These are phyloP conservation scores for Anolis sagrei DNA, from an alignment of 2,113 vertebrate species.

Conservation along the genomic window DNA sequence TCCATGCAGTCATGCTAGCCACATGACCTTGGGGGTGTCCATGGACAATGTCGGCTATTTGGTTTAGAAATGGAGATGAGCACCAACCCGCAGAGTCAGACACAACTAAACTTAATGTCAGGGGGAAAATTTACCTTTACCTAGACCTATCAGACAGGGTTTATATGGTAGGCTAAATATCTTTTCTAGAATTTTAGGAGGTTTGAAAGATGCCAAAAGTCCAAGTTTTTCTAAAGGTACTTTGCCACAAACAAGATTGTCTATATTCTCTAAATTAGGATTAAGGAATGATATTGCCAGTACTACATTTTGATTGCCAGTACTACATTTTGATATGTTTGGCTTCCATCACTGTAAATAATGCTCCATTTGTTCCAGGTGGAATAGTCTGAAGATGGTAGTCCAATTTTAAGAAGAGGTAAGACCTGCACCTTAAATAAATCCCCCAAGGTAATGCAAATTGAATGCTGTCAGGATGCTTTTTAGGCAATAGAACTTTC, in stretches of 20 bases:
- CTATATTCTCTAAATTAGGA: not conserved
- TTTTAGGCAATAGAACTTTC: not conserved
- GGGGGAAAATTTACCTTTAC: too few species aligned
- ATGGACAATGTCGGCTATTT: too few species aligned
- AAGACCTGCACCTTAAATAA: not conserved
- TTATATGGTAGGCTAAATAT: too few species aligned
- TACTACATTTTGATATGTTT: not conserved
- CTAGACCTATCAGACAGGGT: too few species aligned
- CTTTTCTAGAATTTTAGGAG: not conserved
- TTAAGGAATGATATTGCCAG: not conserved
- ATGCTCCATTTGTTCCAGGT: not conserved
- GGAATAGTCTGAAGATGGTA: not conserved
- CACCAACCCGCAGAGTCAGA: too few species aligned
- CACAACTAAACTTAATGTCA: too few species aligned
- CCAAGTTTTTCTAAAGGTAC: not conserved
- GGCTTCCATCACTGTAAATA: not conserved
- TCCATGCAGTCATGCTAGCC: too few species aligned
- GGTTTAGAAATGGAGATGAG: too few species aligned
- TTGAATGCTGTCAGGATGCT: conserved; percentile 22
- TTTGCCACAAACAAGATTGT: not conserved
- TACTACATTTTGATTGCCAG: not conserved
- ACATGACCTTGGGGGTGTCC: too few species aligned
- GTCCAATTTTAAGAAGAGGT: not conserved
- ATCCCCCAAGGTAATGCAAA: rapidly evolving
- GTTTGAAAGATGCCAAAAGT: not conserved